A percentile compares a stretch with the other conserved stretches of the same genome.
These are phyloP conservation scores for Plagodis dolabraria DNA, from an alignment of 2,888 invertebrate genomes.

Conservation along the genomic window DNA sequence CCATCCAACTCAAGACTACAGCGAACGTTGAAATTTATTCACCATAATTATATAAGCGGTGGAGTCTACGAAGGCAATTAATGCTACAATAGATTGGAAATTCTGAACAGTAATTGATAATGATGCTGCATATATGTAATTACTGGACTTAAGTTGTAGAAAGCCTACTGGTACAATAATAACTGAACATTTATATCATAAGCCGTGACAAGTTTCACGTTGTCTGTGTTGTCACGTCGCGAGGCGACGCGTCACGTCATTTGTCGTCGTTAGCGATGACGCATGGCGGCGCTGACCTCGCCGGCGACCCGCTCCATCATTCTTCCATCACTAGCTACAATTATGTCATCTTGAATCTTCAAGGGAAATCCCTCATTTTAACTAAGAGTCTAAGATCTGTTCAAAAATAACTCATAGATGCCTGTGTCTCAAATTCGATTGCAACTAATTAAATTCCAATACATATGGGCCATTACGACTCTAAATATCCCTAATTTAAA, in stretches of 20 bases:
- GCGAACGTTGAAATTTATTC: no score
- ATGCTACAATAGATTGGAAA: no score
- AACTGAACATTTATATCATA: conserved; percentile 9
- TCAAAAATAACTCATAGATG: background rate
- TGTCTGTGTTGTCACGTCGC: conserved; percentile 52
- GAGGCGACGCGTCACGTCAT: conserved; percentile 74
- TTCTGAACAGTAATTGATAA: no score
- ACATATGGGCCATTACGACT: background rate
- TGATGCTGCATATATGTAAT: no score
- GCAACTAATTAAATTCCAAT: conserved; percentile 2
- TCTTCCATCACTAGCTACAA: conserved; percentile 67
- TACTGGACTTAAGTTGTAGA: no score
- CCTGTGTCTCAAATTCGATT: background rate
- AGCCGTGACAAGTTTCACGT: conserved; percentile 39
- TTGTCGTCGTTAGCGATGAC: conserved; percentile 84
- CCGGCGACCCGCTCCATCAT: conserved; percentile 74
- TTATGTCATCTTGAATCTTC: conserved; percentile 28
- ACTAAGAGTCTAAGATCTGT: background rate
- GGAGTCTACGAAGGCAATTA: no score
- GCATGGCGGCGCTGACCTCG: conserved; percentile 77
- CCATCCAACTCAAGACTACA: no score
- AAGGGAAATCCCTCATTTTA: conserved; percentile 3
- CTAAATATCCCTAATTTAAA: conserved; percentile 9
- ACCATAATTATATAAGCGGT: no score
- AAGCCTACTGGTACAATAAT: no score